These are phyloP conservation scores for Pasiphila rectangulata DNA, from an alignment of 2,888 invertebrate genomes.

Conservation along the genomic window DNA sequence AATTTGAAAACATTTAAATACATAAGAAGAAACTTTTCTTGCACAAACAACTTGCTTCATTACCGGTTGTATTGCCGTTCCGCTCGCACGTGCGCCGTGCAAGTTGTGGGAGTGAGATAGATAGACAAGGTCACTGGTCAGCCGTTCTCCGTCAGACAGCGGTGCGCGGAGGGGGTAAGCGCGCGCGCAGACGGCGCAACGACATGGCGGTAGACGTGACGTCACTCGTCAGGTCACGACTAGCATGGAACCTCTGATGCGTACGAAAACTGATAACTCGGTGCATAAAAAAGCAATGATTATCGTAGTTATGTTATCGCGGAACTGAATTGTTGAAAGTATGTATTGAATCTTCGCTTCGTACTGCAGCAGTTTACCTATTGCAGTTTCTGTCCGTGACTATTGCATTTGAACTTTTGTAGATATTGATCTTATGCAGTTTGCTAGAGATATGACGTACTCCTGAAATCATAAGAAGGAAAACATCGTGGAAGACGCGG, in stretches of 20 bases:
- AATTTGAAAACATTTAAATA: slow-evolving; percentile 73
- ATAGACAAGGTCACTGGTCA: slow-evolving; percentile 77
- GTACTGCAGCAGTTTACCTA: too few relatives aligned
- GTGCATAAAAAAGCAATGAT: slow-evolving; percentile 44
- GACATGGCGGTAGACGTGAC: slow-evolving; percentile 68
- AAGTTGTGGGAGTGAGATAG: slow-evolving; percentile 54
- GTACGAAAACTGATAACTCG: slow-evolving; percentile 67
- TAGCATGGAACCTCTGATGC: slow-evolving; percentile 66
- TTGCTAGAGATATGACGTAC: too few relatives aligned
- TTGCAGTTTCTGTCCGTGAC: too few relatives aligned
- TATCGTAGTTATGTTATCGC: slow-evolving; percentile 47
- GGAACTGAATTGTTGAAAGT: slow-evolving; percentile 34
- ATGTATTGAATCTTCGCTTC: too few relatives aligned
- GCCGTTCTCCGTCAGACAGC: slow-evolving; percentile 74
- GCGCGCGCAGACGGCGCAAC: slow-evolving; percentile 71
- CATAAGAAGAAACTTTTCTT: slow-evolving; percentile 72
- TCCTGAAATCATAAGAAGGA: too few relatives aligned
- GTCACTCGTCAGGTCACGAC: slow-evolving; percentile 62
- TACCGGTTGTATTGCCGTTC: slow-evolving; percentile 55
- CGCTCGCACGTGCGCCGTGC: slow-evolving; percentile 43
- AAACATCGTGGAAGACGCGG: too few relatives aligned
- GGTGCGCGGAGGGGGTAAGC: slow-evolving; percentile 57
- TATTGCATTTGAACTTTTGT: too few relatives aligned
- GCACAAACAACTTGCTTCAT: slow-evolving; percentile 69
- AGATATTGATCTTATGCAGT: too few relatives aligned